These are phyloP conservation scores for Drymodes brunneopygia DNA, from an alignment of 2,113 vertebrate genomes.

Conservation along the genomic window DNA sequence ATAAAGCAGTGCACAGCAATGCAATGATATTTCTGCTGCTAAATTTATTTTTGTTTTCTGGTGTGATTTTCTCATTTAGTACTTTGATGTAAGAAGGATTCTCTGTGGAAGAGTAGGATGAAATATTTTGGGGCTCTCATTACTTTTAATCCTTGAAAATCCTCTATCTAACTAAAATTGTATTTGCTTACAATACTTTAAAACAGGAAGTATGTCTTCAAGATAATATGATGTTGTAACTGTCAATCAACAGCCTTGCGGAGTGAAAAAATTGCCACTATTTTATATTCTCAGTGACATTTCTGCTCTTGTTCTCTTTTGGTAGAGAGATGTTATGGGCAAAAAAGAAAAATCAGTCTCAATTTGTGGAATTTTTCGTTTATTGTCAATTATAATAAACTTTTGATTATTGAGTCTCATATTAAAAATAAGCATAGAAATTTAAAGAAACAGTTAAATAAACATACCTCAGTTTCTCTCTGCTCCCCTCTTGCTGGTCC, in stretches of 20 bases:
- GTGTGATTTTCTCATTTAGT: background rate
- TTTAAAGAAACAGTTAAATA: background rate
- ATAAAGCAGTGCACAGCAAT: background rate
- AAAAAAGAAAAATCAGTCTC: background rate
- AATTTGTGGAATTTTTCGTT: background rate
- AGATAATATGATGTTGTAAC: background rate
- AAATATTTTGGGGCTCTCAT: background rate
- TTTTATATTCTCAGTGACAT: background rate
- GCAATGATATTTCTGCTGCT: background rate
- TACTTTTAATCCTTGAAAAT: background rate
- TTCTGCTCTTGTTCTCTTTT: background rate
- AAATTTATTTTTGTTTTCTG: background rate
- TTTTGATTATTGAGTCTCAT: background rate
- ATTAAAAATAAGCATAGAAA: background rate
- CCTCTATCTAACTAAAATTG: background rate
- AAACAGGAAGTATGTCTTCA: background rate
- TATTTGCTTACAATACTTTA: background rate
- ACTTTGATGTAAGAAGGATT: background rate
- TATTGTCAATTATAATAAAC: background rate
- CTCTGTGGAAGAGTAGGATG: background rate
- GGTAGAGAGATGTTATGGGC: background rate
- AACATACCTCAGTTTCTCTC: background rate
- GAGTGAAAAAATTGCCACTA: background rate
- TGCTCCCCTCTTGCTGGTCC: background rate
- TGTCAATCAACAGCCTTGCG: background rate